Conservation (phyloP, 2,888 invertebrate genomes). For the Acronicta aceris region DNA sequence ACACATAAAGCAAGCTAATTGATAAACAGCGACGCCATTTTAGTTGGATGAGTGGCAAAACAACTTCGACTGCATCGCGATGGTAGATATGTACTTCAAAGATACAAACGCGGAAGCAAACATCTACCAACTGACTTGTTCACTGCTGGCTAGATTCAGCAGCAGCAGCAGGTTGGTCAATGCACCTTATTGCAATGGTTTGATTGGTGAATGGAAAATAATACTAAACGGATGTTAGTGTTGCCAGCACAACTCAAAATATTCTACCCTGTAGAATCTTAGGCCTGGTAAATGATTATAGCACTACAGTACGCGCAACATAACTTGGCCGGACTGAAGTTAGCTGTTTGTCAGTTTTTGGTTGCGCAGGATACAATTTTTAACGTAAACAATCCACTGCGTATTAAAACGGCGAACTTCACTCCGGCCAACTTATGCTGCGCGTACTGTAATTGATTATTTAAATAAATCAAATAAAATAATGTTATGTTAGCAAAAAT, state of each 20-base stretch:
- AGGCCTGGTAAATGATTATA: neutral
- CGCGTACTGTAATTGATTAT: too few species aligned
- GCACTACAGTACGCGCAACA: too few species aligned
- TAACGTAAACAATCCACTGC: too few species aligned
- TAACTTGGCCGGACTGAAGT: too few species aligned
- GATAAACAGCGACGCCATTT: slow-evolving; percentile 88
- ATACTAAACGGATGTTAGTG: slow-evolving; percentile 76
- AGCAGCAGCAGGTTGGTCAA: slow-evolving; percentile 87
- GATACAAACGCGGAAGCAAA: slow-evolving; percentile 85
- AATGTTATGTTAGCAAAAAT: too few species aligned
- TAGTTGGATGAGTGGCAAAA: slow-evolving; percentile 82
- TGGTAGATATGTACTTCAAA: slow-evolving; percentile 72
- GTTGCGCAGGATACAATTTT: too few species aligned
- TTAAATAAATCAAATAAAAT: too few species aligned
- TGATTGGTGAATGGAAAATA: slow-evolving; percentile 86
- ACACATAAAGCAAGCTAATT: slow-evolving; percentile 83
- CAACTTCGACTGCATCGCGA: slow-evolving; percentile 83
- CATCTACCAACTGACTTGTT: slow-evolving; percentile 81
- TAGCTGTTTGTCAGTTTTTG: too few species aligned
- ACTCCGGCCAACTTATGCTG: too few species aligned
- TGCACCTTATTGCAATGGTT: slow-evolving; percentile 86
- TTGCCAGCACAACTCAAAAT: slow-evolving; percentile 57
- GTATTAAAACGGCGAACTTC: too few species aligned
- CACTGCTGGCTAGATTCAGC: slow-evolving; percentile 74
- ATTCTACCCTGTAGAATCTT: too few species aligned